phyloP scores from a whole-genome alignment of 2,113 vertebrate genomes.

The Brachyhypopomus occidentalis region DNA sequence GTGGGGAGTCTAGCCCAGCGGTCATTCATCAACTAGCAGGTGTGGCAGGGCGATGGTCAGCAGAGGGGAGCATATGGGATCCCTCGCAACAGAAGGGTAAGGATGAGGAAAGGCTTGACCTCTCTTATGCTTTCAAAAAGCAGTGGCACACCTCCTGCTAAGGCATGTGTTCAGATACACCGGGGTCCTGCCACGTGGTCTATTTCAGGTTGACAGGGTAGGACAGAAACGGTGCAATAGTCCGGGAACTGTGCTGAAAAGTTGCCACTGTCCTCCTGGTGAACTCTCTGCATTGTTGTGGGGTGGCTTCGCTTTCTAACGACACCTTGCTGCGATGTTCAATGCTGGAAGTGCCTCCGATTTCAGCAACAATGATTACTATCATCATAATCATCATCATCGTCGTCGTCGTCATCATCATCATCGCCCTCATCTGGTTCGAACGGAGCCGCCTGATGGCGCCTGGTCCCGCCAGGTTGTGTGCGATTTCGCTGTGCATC shows the following conservation, averaged over 20 bases:
- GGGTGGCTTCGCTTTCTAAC: slow-evolving; percentile 26
- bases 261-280: slow-evolving; percentile 27
- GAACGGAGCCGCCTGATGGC: slow-evolving; percentile 40
- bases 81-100: not conserved
- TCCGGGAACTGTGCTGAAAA: not conserved
- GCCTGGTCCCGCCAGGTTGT: slow-evolving; percentile 5
- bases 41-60: slow-evolving; percentile 11
- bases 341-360: slow-evolving; percentile 20
- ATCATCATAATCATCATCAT: slow-evolving; percentile 52
- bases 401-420: slow-evolving; percentile 46
- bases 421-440: slow-evolving; percentile 25
- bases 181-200: not conserved
- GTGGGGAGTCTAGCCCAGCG: not conserved
- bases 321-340: slow-evolving; percentile 35
- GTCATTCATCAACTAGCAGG: slow-evolving; percentile 4
- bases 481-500: slow-evolving; percentile 28
- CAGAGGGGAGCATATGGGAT: not conserved
- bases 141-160: not conserved
- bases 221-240: not conserved
- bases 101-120: not conserved
- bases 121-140: not conserved
- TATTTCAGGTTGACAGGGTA: not conserved
- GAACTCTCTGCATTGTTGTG: slow-evolving; percentile 41
- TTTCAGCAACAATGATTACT: slow-evolving; percentile 32
- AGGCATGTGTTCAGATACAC: not conserved